Percentiles rank a stretch among this genome's conserved stretches.
Evolutionary conservation across 2,888 invertebrate species (phyloP).

Genomic region (Ichneumoninae sp.): DNA sequence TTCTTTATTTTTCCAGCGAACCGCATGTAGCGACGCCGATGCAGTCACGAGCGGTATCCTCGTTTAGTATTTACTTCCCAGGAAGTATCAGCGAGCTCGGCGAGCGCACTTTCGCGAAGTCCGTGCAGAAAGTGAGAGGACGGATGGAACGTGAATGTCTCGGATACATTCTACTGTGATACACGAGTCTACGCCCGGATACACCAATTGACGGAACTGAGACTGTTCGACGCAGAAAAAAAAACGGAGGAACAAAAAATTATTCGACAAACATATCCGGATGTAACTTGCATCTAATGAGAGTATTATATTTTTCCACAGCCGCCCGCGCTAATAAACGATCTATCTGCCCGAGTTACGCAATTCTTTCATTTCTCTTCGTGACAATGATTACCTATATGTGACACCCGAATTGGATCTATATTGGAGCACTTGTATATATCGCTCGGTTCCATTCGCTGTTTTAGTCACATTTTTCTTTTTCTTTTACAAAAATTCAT

Average conservation of each 20-base stretch:
- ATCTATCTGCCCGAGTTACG: conserved; percentile 13
- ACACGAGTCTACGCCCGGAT: conserved; percentile 28
- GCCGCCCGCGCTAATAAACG: neutral
- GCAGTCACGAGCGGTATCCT: conserved; percentile 41
- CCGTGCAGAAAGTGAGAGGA: conserved; percentile 63
- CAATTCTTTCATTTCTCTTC: conserved; percentile 38
- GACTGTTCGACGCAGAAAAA: neutral
- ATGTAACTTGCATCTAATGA: conserved; percentile 36
- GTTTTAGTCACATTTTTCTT: too few relatives aligned
- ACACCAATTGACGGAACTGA: conserved; percentile 2
- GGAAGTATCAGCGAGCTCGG: conserved; percentile 55
- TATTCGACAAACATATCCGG: conserved; percentile 12
- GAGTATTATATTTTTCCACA: neutral
- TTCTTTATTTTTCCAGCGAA: neutral
- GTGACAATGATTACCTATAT: conserved; percentile 18
- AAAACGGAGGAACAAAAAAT: neutral
- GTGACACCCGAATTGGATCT: conserved; percentile 43
- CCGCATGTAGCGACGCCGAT: neutral
- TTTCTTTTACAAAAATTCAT: too few relatives aligned
- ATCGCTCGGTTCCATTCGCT: neutral
- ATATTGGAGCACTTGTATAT: neutral
- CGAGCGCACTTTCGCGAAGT: conserved; percentile 59
- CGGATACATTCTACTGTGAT: conserved; percentile 45
- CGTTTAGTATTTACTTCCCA: conserved; percentile 57
- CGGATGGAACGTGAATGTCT: conserved; percentile 61